phyloP scores from a whole-genome alignment of 92 coral and sea anemone species.

The Montipora capitata region DNA sequence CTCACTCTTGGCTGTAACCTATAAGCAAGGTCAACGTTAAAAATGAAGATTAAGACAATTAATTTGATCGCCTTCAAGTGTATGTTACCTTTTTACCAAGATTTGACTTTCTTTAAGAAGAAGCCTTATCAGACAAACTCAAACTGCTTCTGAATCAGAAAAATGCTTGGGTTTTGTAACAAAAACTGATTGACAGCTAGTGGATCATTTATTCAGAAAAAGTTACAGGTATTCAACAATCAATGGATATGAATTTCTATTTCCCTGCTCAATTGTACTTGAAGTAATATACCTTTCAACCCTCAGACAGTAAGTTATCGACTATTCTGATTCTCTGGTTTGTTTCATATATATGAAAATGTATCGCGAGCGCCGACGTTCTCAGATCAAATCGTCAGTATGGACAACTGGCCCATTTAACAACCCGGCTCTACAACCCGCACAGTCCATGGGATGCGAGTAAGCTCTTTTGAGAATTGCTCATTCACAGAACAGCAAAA shows the following conservation, averaged over 20 bases:
- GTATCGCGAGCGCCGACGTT: too few species aligned
- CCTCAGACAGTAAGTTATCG: conserved; percentile 2
- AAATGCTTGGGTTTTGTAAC: background rate
- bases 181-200: conserved; percentile 1
- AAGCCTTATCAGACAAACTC: background rate
- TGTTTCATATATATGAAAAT: too few species aligned
- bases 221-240: conserved; percentile 41
- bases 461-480: background rate
- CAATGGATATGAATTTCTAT: background rate
- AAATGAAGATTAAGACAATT: too few species aligned
- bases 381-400: background rate
- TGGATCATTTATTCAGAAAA: conserved; percentile 19
- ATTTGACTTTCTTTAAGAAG: background rate
- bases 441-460: too few species aligned
- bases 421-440: too few species aligned
- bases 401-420: too few species aligned
- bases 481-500: conserved; percentile 34
- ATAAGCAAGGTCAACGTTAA: too few species aligned
- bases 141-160: too few species aligned
- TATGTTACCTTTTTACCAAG: too few species aligned
- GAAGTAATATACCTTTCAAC: conserved; percentile 18
- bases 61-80: too few species aligned
- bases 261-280: conserved; percentile 30
- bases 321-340: too few species aligned
- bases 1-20: too few species aligned